Evolutionary conservation across 2,888 invertebrate genomes (phyloP).

Genomic region (Cybosia mesomella): DNA sequence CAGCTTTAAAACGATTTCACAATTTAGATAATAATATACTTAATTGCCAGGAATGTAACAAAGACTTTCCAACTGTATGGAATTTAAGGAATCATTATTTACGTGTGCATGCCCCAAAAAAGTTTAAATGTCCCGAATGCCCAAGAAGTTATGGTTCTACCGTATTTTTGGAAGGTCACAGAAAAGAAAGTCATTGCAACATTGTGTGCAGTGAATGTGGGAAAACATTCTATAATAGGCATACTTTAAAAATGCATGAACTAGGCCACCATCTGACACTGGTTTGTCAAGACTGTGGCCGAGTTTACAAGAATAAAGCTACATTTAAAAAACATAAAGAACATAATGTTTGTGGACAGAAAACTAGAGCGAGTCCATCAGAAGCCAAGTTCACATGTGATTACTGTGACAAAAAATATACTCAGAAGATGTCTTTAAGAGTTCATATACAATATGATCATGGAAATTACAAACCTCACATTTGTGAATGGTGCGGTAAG

Average conservation of each 20-base stretch:
- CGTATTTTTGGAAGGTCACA: slow-evolving; percentile 59
- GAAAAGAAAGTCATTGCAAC: slow-evolving; percentile 61
- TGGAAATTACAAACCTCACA: slow-evolving; percentile 73
- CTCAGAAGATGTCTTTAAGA: slow-evolving; percentile 74
- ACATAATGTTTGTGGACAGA: slow-evolving; percentile 66
- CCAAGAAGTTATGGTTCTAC: slow-evolving; percentile 62
- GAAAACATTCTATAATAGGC: slow-evolving; percentile 65
- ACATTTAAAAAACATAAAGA: slow-evolving; percentile 73
- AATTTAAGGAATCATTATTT: slow-evolving; percentile 68
- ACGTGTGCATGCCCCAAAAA: slow-evolving; percentile 69
- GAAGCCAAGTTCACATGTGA: slow-evolving; percentile 75
- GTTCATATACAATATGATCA: slow-evolving; percentile 80
- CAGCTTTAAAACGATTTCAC: slow-evolving; percentile 56
- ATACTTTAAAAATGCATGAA: slow-evolving; percentile 70
- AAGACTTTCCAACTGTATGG: slow-evolving; percentile 56
- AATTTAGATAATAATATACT: slow-evolving; percentile 41
- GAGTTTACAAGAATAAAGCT: slow-evolving; percentile 70
- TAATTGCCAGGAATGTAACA: slow-evolving; percentile 68
- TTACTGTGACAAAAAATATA: slow-evolving; percentile 76
- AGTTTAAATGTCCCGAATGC: slow-evolving; percentile 64
- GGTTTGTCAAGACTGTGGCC: slow-evolving; percentile 73
- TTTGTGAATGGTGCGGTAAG: slow-evolving; percentile 76
- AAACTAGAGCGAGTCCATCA: slow-evolving; percentile 64
- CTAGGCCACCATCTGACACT: slow-evolving; percentile 61
- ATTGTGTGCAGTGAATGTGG: slow-evolving; percentile 72